Evolutionary conservation across 2,113 vertebrate species (phyloP).

Genomic region (Amphiprion ocellaris): DNA sequence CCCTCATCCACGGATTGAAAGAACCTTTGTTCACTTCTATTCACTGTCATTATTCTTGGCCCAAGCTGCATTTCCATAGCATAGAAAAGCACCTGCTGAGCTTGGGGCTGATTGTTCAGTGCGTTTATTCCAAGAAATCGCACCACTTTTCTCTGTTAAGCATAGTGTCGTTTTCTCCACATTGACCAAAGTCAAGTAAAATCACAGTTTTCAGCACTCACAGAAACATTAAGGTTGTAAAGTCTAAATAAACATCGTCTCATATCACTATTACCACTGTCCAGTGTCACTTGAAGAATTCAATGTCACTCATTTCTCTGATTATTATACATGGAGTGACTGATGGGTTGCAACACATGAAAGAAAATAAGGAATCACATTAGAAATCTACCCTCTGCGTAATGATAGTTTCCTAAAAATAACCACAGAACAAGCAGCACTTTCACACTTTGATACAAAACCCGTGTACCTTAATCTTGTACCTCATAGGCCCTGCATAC

Average conservation of each 20-base stretch:
- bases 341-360: not conserved
- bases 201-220: not conserved
- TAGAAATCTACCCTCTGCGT: constrained; percentile 1
- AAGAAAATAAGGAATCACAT: not conserved
- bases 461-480: not conserved
- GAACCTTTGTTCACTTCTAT: constrained; percentile 29
- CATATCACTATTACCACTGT: not conserved
- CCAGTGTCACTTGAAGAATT: not conserved
- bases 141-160: not conserved
- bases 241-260: not conserved
- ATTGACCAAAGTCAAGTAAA: constrained; percentile 2
- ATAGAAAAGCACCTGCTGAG: constrained; percentile 5
- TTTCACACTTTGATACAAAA: constrained; percentile 26
- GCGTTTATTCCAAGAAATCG: constrained; percentile 8
- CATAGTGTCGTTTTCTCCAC: not conserved
- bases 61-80: constrained; percentile 12
- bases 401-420: constrained; percentile 18
- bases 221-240: not conserved
- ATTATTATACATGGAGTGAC: not conserved
- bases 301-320: constrained; percentile 1
- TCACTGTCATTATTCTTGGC: constrained; percentile 23
- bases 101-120: not conserved
- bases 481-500: not conserved
- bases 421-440: constrained; percentile 9
- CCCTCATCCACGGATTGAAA: constrained; percentile 36